These are phyloP conservation scores for Drosophila ironensis DNA, from an alignment of 1,140 invertebrate species.

Conservation along the genomic window DNA sequence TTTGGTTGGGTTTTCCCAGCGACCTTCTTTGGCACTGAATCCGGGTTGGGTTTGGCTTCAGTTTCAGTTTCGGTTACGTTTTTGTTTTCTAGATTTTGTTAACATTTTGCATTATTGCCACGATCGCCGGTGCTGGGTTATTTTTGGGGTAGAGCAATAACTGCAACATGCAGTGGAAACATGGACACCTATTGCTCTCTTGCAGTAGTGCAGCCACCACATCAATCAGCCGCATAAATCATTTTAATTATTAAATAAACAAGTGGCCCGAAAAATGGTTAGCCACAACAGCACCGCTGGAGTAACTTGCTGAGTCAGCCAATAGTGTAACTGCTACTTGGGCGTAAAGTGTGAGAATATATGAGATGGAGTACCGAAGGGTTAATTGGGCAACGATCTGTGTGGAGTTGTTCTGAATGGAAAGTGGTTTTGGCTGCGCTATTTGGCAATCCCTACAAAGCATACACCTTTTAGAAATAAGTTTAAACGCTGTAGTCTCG, in stretches of 20 bases:
- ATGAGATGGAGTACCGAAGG: constrained; percentile 48
- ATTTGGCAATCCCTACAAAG: too few relatives aligned
- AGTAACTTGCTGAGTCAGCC: constrained; percentile 23
- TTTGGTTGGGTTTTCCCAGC: constrained; percentile 32
- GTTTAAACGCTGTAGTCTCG: too few relatives aligned
- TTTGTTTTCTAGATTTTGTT: constrained; percentile 32
- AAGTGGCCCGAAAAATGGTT: constrained; percentile 42
- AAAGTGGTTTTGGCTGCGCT: constrained; percentile 2
- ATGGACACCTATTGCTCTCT: constrained; percentile 45
- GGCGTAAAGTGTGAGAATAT: constrained; percentile 44
- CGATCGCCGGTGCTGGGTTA: background rate
- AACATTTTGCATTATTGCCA: constrained; percentile 55
- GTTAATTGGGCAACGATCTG: constrained; percentile 56
- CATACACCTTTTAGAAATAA: too few relatives aligned
- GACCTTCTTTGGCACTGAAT: constrained; percentile 49
- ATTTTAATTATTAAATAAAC: constrained; percentile 81
- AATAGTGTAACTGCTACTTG: constrained; percentile 6
- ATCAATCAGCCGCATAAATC: constrained; percentile 77
- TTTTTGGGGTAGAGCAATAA: constrained; percentile 37
- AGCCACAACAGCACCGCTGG: background rate
- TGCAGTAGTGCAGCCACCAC: constrained; percentile 24
- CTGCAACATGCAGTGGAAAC: constrained; percentile 48
- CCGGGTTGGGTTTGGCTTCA: constrained; percentile 46
- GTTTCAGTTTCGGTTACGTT: background rate
- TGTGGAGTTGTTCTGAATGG: constrained; percentile 18